Percentiles rank a stretch among this genome's conserved stretches.
These are phyloP conservation scores for Onychorhynchus coronatus DNA, from an alignment of 2,113 vertebrate species.

Conservation along the genomic window DNA sequence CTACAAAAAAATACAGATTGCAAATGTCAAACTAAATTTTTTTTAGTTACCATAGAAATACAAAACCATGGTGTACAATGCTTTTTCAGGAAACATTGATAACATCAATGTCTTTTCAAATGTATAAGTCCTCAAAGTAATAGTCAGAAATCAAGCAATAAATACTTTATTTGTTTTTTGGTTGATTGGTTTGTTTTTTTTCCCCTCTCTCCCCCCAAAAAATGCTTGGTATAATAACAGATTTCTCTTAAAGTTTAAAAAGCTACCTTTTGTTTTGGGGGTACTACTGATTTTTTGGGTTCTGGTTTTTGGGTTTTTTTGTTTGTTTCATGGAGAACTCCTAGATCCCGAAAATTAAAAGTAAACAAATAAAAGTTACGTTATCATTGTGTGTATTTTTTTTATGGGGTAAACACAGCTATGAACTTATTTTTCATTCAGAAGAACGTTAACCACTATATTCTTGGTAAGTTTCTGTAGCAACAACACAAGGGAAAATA, in stretches of 20 bases:
- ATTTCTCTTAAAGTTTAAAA: background rate
- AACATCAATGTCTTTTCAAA: background rate
- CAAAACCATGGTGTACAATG: background rate
- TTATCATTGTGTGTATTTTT: background rate
- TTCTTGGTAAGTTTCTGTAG: background rate
- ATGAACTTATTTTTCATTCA: background rate
- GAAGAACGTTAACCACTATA: background rate
- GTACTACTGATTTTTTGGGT: fast-evolving
- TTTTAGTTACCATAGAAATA: background rate
- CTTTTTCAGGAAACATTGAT: background rate
- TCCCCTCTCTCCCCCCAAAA: background rate
- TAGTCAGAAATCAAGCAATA: background rate
- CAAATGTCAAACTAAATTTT: background rate
- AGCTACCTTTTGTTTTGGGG: background rate
- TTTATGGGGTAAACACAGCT: background rate
- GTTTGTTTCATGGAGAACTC: background rate
- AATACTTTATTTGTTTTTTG: background rate
- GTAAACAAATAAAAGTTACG: fast-evolving
- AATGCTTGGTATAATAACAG: background rate
- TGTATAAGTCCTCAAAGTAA: background rate
- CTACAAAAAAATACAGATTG: background rate
- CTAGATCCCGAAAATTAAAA: background rate
- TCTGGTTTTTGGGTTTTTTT: no score
- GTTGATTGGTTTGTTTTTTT: background rate
- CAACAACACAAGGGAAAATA: background rate